Evolutionary conservation across 2,113 vertebrate genomes (phyloP).

Genomic region (Oxygymnocypris stewartii): DNA sequence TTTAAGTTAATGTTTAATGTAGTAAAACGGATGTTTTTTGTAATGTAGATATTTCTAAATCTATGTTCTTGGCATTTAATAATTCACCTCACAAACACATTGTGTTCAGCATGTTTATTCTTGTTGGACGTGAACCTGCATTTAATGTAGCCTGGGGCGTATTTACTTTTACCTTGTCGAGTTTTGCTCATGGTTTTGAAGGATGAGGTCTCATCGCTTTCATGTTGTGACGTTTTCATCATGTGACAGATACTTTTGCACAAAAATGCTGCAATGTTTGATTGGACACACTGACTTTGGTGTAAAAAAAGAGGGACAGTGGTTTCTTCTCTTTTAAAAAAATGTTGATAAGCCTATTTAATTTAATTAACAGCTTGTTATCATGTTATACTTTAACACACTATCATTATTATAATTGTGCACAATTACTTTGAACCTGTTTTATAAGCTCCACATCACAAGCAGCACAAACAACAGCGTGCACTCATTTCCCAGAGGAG

Average conservation of each 20-base stretch:
- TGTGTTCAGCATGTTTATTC: neutral
- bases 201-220: neutral
- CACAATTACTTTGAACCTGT: neutral
- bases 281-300: neutral
- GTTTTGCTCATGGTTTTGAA: neutral
- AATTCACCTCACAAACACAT: constrained; percentile 6
- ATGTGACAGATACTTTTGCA: neutral
- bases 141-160: neutral
- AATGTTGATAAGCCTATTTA: neutral
- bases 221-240: neutral
- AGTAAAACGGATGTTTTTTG: neutral
- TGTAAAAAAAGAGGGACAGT: no score
- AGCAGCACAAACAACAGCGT: neutral
- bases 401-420: neutral
- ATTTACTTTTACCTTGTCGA: neutral
- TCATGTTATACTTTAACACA: neutral
- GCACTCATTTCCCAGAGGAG: neutral
- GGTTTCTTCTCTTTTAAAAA: neutral
- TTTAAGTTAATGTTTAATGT: neutral
- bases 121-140: neutral
- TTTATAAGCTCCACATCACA: neutral
- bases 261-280: neutral
- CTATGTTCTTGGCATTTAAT: neutral
- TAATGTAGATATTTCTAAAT: neutral
- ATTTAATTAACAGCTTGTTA: neutral